These are phyloP conservation scores for Phortica magna DNA, from an alignment of 2,888 invertebrate species.

Conservation along the genomic window DNA sequence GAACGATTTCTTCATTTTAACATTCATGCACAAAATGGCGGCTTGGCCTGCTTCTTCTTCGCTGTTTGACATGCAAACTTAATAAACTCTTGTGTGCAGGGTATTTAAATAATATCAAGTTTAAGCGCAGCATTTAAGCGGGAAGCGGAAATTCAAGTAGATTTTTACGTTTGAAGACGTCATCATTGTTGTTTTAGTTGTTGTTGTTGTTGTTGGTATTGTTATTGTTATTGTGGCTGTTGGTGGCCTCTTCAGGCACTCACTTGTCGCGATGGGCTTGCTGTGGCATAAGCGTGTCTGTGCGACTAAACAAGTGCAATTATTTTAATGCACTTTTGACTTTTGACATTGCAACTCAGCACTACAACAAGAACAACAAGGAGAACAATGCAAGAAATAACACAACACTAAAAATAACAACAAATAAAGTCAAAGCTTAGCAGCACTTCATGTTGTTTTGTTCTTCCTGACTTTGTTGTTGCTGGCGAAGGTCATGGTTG, in stretches of 20 bases:
- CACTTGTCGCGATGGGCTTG: background rate
- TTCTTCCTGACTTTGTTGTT: slow-evolving; percentile 50
- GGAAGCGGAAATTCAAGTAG: background rate
- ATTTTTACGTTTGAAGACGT: background rate
- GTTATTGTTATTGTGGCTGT: slow-evolving; percentile 23
- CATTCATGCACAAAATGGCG: too few relatives aligned
- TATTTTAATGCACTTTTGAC: slow-evolving; percentile 77
- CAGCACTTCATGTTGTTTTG: slow-evolving; percentile 24
- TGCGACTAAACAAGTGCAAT: slow-evolving; percentile 70
- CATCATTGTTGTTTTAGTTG: slow-evolving; percentile 8
- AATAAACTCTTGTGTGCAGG: background rate
- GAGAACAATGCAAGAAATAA: background rate
- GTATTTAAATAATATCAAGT: slow-evolving; percentile 52
- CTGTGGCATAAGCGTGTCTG: slow-evolving; percentile 24
- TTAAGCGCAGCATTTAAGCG: slow-evolving; percentile 57
- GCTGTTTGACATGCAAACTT: too few relatives aligned
- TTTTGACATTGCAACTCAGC: slow-evolving; percentile 60
- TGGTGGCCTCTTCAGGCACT: background rate
- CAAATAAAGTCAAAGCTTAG: slow-evolving; percentile 27
- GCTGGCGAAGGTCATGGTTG: slow-evolving; percentile 32
- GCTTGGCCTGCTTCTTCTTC: too few relatives aligned
- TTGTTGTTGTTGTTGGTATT: slow-evolving; percentile 26
- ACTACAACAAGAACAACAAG: background rate
- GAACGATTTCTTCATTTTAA: too few relatives aligned
- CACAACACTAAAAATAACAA: slow-evolving; percentile 16